Base-by-base conservation (phyloP, 2,797 vertebrate species). In the Fringilla coelebs region DNA sequence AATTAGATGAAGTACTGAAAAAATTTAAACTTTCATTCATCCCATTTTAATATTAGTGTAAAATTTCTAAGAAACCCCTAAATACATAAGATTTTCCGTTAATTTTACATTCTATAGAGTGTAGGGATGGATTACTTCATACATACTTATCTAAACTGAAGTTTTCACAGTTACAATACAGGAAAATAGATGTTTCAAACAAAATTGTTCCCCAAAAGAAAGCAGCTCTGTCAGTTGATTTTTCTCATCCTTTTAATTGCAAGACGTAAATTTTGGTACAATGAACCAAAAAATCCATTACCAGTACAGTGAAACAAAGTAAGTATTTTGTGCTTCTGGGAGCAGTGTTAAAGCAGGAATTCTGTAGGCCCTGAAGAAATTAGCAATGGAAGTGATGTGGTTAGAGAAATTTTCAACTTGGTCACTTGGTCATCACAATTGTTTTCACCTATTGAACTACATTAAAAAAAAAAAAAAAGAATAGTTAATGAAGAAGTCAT, bases 391-490 rank as follows among this genome's bases (percentile, higher is more conserved):
- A 76, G 11, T 38, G 7, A 25, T 54, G 16, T 29, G 20, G 8
- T 20, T 45, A 73, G 34, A 7, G 43, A 80, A 84, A 48, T 70
- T 73, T 20, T 65, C 32, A n/a, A 18, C 3, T 17, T 49, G n/a
- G 8, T 9, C 26, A 18, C 3, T 17, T 49, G n/a, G 8, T 9
- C 26, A 54, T 48, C 0, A 0, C 2, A 24, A 6, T 31, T 52
- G 13, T 41, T 83, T 68, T 86, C 16, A 38, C 1, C 3, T n/a
- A 10, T 18, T 1, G 52, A 75, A 9, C 0, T 9, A 11, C 12
- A 6, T 22, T 25, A 14, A 28, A 58, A 25, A 29, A 46, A 25
- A 5, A 25, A 32, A 52, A 8, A 63, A 83, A 48, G 1, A 45
- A 52, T 45, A 18, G 2, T 52, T 82, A 52, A 70, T 55, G 58